phyloP scores from a whole-genome alignment of 2,797 vertebrate genomes.

The Peromyscus attwateri region DNA sequence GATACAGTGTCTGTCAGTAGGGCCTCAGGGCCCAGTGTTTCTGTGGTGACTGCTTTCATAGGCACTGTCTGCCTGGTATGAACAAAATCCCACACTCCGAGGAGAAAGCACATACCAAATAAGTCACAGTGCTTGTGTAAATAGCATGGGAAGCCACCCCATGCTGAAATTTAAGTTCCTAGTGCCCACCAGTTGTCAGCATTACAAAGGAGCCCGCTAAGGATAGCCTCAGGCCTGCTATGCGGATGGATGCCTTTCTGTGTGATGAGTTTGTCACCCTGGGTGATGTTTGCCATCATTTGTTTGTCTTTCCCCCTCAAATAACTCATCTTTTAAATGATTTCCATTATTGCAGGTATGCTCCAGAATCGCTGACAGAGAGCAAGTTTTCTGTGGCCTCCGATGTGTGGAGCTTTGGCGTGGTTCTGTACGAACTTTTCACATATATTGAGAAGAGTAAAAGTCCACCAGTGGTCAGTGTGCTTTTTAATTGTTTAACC shows the following conservation, averaged over 20 bases:
- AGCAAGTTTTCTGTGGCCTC: slow-evolving; percentile 99
- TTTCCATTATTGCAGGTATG: slow-evolving; percentile 92
- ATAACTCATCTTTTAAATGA: slow-evolving; percentile 40
- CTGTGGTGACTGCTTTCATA: not conserved
- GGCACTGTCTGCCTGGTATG: not conserved
- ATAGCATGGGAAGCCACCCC: not conserved
- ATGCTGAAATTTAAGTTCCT: not conserved
- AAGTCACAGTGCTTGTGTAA: not conserved
- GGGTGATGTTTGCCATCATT: not conserved
- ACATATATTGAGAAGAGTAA: slow-evolving; percentile 97
- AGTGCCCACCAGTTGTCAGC: not conserved
- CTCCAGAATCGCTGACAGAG: slow-evolving; percentile 97
- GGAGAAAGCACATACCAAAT: not conserved
- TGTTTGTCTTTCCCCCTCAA: not conserved
- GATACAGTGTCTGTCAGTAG: not conserved
- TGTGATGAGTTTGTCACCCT: not conserved
- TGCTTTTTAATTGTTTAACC: not conserved
- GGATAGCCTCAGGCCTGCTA: too few relatives aligned
- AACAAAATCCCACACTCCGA: not conserved
- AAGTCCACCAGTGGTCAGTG: slow-evolving; percentile 96
- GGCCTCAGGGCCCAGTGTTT: not conserved
- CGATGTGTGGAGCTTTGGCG: slow-evolving; percentile 98
- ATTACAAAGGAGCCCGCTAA: not conserved
- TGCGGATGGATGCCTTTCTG: too few relatives aligned
- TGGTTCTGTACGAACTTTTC: slow-evolving; percentile 98